Percentiles rank a stretch among this genome's conserved stretches.
Conservation (phyloP, 2,797 vertebrate species). For the Eremophila alpestris region DNA sequence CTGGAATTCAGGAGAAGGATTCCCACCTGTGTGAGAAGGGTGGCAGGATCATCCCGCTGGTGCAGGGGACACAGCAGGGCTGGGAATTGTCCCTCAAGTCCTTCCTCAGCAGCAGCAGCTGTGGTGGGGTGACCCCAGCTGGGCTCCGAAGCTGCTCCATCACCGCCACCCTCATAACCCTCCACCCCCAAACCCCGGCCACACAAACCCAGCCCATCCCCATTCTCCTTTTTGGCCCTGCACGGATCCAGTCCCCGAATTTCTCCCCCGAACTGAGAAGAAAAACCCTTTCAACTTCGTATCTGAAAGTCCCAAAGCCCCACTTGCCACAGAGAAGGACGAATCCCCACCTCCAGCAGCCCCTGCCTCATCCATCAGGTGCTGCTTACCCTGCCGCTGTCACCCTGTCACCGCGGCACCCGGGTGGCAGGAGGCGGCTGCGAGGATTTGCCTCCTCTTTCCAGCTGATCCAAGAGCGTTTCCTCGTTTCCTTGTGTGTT, state of each 20-base stretch:
- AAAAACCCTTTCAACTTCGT: neutral
- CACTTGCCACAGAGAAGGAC: accelerated
- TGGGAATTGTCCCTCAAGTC: neutral
- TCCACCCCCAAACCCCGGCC: neutral
- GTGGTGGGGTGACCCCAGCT: neutral
- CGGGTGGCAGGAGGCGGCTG: neutral
- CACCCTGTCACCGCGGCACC: neutral
- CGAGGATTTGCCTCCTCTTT: neutral
- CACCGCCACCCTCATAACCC: neutral
- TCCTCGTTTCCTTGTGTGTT: neutral
- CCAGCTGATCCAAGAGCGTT: neutral
- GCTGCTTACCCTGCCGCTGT: accelerated
- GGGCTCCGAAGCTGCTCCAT: neutral
- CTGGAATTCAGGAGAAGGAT: accelerated
- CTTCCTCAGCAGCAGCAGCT: neutral
- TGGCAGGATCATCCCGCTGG: neutral
- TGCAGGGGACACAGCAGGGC: neutral
- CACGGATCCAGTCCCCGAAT: accelerated
- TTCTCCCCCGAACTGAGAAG: neutral
- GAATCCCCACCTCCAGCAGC: accelerated
- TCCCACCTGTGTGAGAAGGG: neutral
- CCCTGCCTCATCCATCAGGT: neutral
- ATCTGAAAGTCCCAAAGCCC: neutral
- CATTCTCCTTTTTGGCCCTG: neutral
- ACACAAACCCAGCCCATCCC: neutral